Conservation (phyloP, 2,113 vertebrate species). For the Arenaria interpres region DNA sequence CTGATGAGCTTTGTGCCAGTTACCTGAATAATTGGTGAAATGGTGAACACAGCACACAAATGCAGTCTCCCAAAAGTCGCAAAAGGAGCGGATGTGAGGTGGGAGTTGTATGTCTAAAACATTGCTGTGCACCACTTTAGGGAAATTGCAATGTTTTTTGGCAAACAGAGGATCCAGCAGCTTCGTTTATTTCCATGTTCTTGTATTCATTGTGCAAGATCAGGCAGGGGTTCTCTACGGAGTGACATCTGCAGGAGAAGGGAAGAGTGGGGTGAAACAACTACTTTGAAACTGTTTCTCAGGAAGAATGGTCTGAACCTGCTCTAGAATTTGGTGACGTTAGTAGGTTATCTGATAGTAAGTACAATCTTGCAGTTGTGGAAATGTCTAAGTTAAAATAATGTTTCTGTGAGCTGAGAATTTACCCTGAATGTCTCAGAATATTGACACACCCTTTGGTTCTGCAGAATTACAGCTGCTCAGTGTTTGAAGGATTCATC, state of each 20-base stretch:
- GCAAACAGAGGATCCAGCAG: background rate
- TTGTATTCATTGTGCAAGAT: background rate
- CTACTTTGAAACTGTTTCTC: background rate
- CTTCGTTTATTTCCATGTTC: background rate
- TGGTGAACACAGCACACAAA: background rate
- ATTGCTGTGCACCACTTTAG: background rate
- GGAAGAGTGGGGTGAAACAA: background rate
- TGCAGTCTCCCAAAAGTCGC: background rate
- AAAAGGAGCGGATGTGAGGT: background rate
- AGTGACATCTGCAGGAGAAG: background rate
- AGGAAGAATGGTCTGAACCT: background rate
- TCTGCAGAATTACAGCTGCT: background rate
- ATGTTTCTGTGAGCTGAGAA: background rate
- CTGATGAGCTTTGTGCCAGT: background rate
- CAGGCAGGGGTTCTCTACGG: background rate
- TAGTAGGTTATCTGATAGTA: background rate
- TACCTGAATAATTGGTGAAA: background rate
- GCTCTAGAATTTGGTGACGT: background rate
- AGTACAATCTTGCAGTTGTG: background rate
- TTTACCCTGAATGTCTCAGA: background rate
- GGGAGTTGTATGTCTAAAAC: background rate
- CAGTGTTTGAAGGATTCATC: background rate
- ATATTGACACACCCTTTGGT: accelerated
- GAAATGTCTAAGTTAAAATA: background rate
- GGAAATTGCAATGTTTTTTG: background rate